phyloP scores from a whole-genome alignment of 2,113 vertebrate species.

The Cephalophus harveyi region DNA sequence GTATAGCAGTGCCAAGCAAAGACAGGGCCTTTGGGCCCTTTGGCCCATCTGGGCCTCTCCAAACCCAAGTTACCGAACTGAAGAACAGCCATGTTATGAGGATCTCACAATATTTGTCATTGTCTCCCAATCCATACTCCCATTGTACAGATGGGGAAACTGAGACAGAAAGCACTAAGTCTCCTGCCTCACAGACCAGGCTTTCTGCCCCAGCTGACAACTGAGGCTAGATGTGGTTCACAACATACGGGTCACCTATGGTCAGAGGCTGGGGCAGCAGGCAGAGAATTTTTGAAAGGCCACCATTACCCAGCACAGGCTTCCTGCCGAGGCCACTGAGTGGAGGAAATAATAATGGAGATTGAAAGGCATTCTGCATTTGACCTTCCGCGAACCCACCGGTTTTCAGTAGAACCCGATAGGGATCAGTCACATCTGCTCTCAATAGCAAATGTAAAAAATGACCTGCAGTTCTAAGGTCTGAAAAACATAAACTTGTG shows the following conservation, averaged over 20 bases:
- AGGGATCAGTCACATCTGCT: constrained; percentile 84
- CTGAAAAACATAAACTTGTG: constrained; percentile 76
- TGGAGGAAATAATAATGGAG: constrained; percentile 85
- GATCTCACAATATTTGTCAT: not conserved
- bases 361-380: constrained; percentile 81
- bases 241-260: not conserved
- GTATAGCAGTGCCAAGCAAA: not conserved
- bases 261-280: constrained; percentile 18
- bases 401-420: constrained; percentile 79
- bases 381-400: constrained; percentile 75
- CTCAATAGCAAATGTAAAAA: constrained; percentile 83
- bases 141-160: not conserved
- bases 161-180: not conserved
- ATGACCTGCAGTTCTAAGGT: constrained; percentile 77
- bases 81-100: not conserved
- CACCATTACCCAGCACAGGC: constrained; percentile 66
- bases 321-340: constrained; percentile 80
- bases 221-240: not conserved
- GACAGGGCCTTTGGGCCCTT: not conserved
- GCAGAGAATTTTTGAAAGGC: constrained; percentile 61
- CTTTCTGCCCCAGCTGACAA: not conserved
- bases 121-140: not conserved
- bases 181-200: not conserved
- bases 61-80: not conserved
- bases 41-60: not conserved